Conservation (phyloP, 2,113 vertebrate species). For the Psammodynastes pulverulentus region DNA sequence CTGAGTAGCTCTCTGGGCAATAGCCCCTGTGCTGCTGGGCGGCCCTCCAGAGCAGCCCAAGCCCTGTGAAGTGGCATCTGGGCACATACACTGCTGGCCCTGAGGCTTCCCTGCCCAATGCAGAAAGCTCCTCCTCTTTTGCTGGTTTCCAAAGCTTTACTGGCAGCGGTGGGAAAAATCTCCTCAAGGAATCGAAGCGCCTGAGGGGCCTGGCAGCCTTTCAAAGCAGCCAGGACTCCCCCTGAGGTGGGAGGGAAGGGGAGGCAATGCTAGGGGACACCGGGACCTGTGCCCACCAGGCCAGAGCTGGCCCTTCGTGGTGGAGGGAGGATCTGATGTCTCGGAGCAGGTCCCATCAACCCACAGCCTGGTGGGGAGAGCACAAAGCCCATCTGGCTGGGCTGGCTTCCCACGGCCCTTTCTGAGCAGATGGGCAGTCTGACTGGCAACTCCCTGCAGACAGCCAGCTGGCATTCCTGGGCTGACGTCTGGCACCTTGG, state of each 20-base stretch:
- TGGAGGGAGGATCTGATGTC: background rate
- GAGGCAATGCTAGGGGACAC: too few species aligned
- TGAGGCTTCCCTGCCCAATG: background rate
- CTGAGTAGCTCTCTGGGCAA: too few species aligned
- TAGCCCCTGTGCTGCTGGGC: background rate
- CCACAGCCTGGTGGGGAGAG: constrained; percentile 19
- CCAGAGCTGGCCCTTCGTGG: too few species aligned
- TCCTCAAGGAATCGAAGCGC: background rate
- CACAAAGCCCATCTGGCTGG: constrained; percentile 14
- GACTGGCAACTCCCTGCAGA: background rate
- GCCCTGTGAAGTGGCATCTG: background rate
- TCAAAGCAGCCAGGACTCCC: background rate
- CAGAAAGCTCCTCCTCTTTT: background rate
- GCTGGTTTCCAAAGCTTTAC: background rate
- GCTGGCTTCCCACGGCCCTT: constrained; percentile 36
- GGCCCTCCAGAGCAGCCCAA: background rate
- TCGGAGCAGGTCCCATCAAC: constrained; percentile 18
- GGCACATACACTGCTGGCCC: background rate
- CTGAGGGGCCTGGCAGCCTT: background rate
- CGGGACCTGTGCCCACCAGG: background rate
- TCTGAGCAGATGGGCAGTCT: constrained; percentile 54
- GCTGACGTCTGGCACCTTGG: constrained; percentile 57
- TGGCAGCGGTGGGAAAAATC: background rate
- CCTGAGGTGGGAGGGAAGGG: background rate
- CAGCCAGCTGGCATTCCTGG: constrained; percentile 55